Evolutionary conservation across 2,797 vertebrate genomes (phyloP).

Genomic region (Eulemur rubriventer): DNA sequence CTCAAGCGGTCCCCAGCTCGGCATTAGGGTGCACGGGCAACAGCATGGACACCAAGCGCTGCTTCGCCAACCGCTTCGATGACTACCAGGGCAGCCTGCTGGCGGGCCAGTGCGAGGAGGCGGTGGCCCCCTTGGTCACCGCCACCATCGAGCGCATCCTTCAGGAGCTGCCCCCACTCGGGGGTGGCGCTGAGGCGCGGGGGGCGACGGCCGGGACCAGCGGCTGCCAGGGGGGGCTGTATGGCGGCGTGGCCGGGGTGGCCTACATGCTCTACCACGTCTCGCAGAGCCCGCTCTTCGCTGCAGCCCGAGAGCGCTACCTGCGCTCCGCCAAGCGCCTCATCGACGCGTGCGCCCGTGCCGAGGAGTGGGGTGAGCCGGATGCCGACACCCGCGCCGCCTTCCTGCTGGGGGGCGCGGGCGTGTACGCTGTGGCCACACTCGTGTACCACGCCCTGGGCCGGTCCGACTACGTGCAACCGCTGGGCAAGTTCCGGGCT

Average conservation of each 20-base stretch:
- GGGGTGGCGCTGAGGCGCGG: conserved; percentile 64
- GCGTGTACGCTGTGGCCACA: conserved; percentile 91
- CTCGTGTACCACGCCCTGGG: conserved; percentile 91
- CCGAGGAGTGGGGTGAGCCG: conserved; percentile 86
- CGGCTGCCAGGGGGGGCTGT: conserved; percentile 89
- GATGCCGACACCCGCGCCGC: conserved; percentile 91
- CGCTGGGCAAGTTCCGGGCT: conserved; percentile 90
- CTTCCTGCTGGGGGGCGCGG: conserved; percentile 92
- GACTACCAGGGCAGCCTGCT: conserved; percentile 90
- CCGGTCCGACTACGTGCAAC: conserved; percentile 88
- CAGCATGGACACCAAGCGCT: conserved; percentile 91
- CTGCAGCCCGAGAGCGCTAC: conserved; percentile 86
- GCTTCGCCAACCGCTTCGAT: conserved; percentile 92
- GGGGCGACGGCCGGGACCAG: conserved; percentile 76
- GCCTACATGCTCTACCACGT: conserved; percentile 93
- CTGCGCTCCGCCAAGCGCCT: conserved; percentile 89
- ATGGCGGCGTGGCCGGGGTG: conserved; percentile 91
- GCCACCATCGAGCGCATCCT: conserved; percentile 89
- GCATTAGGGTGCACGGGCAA: neutral
- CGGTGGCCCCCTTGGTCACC: conserved; percentile 85
- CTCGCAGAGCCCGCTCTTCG: conserved; percentile 90
- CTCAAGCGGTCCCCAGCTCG: conserved; percentile 30
- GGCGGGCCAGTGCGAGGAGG: conserved; percentile 85
- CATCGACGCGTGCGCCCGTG: conserved; percentile 88
- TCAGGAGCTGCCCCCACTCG: conserved; percentile 84